A percentile compares a stretch with the other conserved stretches of the same genome.
phyloP scores from a whole-genome alignment of 1,140 invertebrate genomes.

The Caerostris extrusa region DNA sequence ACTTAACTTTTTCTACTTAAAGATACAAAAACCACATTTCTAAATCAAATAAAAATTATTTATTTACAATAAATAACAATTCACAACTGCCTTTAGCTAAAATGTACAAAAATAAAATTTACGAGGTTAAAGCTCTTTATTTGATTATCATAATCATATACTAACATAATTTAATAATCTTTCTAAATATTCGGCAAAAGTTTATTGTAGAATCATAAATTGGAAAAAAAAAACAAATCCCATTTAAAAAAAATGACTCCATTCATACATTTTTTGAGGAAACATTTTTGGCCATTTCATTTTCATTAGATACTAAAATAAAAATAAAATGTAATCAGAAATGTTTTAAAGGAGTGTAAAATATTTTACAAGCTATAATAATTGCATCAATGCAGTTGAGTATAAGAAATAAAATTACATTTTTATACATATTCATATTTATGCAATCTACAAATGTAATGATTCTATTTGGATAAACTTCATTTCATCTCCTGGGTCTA shows the following conservation, averaged over 20 bases:
- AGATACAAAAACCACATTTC: neutral
- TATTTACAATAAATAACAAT: slow-evolving; percentile 2
- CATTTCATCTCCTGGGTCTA: no score
- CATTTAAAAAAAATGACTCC: neutral
- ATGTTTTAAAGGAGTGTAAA: neutral
- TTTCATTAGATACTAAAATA: slow-evolving; percentile 1
- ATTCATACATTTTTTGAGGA: slow-evolving; percentile 6
- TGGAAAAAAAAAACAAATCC: no score
- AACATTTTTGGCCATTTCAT: neutral
- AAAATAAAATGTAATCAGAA: neutral
- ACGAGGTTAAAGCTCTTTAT: no score
- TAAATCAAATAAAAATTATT: neutral
- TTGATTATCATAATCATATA: no score
- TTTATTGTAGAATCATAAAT: no score
- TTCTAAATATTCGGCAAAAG: no score
- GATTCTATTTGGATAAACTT: no score
- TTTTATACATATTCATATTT: no score
- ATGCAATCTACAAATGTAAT: no score
- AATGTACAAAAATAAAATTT: neutral
- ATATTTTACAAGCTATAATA: neutral
- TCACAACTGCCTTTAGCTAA: neutral
- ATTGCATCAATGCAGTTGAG: neutral
- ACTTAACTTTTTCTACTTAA: neutral
- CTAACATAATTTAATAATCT: no score
- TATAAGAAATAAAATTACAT: no score